Evolutionary conservation across 2,888 invertebrate species (phyloP), one percentile per base, ranked within the genome.

Genomic region (Bibio marci): DNA sequence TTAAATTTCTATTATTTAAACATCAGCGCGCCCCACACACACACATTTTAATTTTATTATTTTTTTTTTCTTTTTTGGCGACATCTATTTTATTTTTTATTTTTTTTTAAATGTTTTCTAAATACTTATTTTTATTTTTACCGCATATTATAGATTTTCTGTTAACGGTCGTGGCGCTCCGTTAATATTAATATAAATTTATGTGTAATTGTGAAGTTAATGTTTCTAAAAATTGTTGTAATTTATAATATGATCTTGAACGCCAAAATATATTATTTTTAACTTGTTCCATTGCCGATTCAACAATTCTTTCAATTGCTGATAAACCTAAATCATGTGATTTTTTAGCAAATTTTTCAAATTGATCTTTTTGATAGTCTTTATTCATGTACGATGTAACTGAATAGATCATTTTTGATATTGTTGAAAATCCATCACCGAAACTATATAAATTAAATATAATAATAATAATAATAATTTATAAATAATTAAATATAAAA

Each of bases 341-440:
- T 15, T 53, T 54, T 18, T 48, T 49, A 13, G 56, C 55, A 47
- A 62, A 51, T 4, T 50, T 51, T 37, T 54, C 50, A 35, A 62
- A 46, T 43, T 62, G 61, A 39, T 61, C 56, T 38, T 52, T 55
- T 40, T 62, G 61, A 41, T 56, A 59, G 31, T 64, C 63, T 43
- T 66, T 67, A 47, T 66, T 69, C 67, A 70, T 67, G 46, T 61
- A 67, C 18, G 55, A 58, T n/a, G 67, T 62, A 30, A 70, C 51
- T 2, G 64, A 58, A 43, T 63, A 59, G 30, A 70, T 61, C 69
- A 70, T 69, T 44, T 63, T 63, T 17, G 63, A 58, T 30, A 70
- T 49, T 3, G 67, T 67, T 35, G 63, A 65, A 50, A 70, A 70
- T 11, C 67, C 69, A 49, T 67, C 66, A 13, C 70, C 70, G 48